phyloP scores from a whole-genome alignment of 2,113 vertebrate species.

The Alces alces region DNA sequence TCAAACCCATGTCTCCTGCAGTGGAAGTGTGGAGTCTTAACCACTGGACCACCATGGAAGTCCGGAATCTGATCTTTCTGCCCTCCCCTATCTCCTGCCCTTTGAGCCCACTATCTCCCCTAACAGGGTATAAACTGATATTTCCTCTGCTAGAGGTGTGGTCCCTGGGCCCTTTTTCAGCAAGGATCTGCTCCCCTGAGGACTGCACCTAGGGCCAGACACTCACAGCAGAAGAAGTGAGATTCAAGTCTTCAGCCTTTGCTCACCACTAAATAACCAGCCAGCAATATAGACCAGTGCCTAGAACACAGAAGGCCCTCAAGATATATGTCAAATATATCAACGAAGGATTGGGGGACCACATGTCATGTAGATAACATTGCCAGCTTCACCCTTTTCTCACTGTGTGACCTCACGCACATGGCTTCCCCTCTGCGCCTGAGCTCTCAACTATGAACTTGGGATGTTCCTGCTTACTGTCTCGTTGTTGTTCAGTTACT shows the following conservation, averaged over 20 bases:
- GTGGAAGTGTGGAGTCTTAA: background rate
- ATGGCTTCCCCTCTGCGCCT: background rate
- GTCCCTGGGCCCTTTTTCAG: background rate
- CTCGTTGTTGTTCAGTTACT: background rate
- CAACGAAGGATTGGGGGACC: background rate
- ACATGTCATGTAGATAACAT: background rate
- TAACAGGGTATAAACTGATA: background rate
- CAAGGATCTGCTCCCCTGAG: background rate
- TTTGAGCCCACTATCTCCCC: background rate
- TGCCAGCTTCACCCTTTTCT: background rate
- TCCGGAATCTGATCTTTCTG: background rate
- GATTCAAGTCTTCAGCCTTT: background rate
- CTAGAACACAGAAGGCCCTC: background rate
- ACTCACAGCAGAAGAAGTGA: background rate
- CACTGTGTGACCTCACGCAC: background rate
- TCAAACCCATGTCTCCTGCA: background rate
- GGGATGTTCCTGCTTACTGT: background rate
- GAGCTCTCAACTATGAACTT: background rate
- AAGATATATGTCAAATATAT: background rate
- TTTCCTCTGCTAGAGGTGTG: background rate
- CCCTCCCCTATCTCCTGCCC: rapidly evolving
- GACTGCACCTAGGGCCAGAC: background rate
- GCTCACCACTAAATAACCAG: background rate
- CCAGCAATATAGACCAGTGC: background rate
- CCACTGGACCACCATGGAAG: background rate